phyloP scores from a whole-genome alignment of 2,888 invertebrate species.

The Mactromeris polynyma region DNA sequence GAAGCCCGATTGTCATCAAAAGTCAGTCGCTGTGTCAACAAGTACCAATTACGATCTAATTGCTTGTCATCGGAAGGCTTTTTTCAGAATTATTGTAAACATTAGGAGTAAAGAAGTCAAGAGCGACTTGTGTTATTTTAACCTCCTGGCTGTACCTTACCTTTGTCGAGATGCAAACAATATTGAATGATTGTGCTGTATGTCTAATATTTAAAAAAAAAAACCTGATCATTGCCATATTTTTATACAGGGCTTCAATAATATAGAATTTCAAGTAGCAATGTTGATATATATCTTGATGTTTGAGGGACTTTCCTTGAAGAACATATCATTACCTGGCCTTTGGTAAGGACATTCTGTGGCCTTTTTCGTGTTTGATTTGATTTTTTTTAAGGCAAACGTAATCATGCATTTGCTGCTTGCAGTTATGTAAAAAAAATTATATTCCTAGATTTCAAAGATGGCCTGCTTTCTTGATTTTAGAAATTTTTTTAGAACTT shows the following conservation, averaged over 20 bases:
- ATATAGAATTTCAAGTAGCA: constrained; percentile 2
- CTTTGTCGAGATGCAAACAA: constrained; percentile 26
- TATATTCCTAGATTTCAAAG: too few species aligned
- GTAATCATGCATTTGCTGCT: too few species aligned
- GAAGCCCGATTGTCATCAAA: constrained; percentile 40
- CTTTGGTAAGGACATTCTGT: too few species aligned
- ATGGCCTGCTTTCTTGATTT: too few species aligned
- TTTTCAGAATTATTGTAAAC: constrained; percentile 40
- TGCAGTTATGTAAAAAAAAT: too few species aligned
- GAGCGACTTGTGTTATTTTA: constrained; percentile 42
- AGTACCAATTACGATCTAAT: constrained; percentile 43
- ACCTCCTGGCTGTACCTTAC: constrained; percentile 23
- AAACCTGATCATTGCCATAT: not conserved
- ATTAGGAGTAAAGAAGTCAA: constrained; percentile 34
- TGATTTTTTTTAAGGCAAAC: too few species aligned
- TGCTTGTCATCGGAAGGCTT: constrained; percentile 25
- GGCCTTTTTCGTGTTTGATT: too few species aligned
- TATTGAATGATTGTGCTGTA: constrained; percentile 23
- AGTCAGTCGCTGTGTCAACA: constrained; percentile 47
- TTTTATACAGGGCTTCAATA: not conserved
- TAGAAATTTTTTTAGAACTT: too few species aligned
- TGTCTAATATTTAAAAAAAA: not conserved
- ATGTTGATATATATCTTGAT: not conserved
- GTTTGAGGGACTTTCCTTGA: too few species aligned
- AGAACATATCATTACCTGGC: too few species aligned